Base-by-base conservation (phyloP, 2,888 invertebrate species). In the Eilema sororculum region DNA sequence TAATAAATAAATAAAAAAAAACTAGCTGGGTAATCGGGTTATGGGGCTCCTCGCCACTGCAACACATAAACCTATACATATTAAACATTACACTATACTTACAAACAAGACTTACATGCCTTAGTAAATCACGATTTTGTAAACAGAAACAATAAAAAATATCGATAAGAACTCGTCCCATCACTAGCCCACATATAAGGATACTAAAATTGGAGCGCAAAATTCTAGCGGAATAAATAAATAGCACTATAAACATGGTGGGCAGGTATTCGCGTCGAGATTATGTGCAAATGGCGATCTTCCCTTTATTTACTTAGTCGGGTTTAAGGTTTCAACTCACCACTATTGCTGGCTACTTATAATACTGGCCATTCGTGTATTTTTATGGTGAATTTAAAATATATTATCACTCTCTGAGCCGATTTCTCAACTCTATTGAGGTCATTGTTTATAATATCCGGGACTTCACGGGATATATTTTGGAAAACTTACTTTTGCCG, bases 191-290 rank as follows among this genome's bases (percentile, higher is more conserved):
- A 81, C 80, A 79, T 81, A 81, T 81, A 81, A 81, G 80, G 76
- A 81, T 75, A 80, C 81, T 81, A 81, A 81, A 81, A 81, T 81
- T 81, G 77, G 76, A 80, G 81, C 80, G 75, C 81, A 81, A 78
- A 80, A 81, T 79, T 79, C 81, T 76, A 80, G 80, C 79, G 80
- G 81, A 81, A 81, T 81, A 81, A 81, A 81, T 81, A 81, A 81
- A 81, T 81, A 80, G 81, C 73, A 74, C 78, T 78, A 81, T 81
- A 81, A 81, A 81, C 75, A 77, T 74, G 46, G 71, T 69, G 72
- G 76, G 77, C 81, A 81, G 81, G 81, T 81, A 81, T 81, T 82
- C 77, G 78, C 71, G 76, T 71, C 72, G 73, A 80, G 81, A 77
- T 82, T 82, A 82, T 79, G 76, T 78, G 73, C 75, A 80, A 79